Evolutionary conservation across 2,888 invertebrate genomes (phyloP).

Genomic region (Leptinotarsa peninsularis): DNA sequence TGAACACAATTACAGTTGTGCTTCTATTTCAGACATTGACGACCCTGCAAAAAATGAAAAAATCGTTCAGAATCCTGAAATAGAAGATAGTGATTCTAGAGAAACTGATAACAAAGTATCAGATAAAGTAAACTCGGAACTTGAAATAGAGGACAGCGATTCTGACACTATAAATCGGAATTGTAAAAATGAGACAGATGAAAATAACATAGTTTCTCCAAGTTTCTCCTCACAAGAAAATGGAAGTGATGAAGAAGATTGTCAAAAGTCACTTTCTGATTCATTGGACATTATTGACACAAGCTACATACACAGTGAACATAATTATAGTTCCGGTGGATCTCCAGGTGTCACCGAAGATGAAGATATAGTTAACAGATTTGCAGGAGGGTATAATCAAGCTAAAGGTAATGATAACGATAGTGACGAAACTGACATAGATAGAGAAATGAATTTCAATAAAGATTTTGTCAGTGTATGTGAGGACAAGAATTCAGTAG

Average conservation of each 20-base stretch:
- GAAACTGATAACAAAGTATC: not conserved
- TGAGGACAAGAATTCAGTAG: slow-evolving; percentile 2
- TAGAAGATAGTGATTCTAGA: slow-evolving; percentile 13
- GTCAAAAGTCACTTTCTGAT: slow-evolving; percentile 12
- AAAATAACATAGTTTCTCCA: slow-evolving; percentile 7
- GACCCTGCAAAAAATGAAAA: slow-evolving; percentile 1
- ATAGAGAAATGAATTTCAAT: slow-evolving; percentile 6
- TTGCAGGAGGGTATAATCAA: not conserved
- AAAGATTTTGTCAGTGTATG: slow-evolving; percentile 6
- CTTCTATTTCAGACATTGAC: slow-evolving; percentile 21
- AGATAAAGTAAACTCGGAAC: not conserved
- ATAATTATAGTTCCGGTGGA: slow-evolving; percentile 28
- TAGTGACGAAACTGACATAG: slow-evolving; percentile 34
- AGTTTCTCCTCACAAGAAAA: not conserved
- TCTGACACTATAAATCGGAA: not conserved
- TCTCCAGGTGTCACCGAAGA: slow-evolving; percentile 1
- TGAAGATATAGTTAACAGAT: not conserved
- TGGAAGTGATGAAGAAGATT: not conserved
- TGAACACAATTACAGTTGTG: slow-evolving; percentile 30
- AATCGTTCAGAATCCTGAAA: not conserved
- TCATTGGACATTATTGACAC: not conserved
- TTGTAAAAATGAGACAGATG: not conserved
- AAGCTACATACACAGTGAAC: slow-evolving; percentile 23
- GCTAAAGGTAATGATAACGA: slow-evolving; percentile 10
- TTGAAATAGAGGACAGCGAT: slow-evolving; percentile 7